Percentiles rank a stretch among this genome's conserved stretches.
Conservation (phyloP, 2,888 invertebrate species). For the Arrhopalites spinosus region DNA sequence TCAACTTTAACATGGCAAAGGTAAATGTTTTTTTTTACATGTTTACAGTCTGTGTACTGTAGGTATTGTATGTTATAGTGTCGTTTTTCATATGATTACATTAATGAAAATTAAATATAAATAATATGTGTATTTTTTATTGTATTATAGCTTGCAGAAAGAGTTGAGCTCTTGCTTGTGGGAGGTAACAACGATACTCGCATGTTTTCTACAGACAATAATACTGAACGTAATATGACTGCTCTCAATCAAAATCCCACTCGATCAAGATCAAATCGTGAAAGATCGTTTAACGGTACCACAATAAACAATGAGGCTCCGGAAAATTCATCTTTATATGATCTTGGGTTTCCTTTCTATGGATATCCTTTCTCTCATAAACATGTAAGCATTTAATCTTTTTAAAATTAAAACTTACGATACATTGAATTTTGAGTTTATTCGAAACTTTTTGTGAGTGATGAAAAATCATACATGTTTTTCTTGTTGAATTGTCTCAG, state of each 20-base stretch:
- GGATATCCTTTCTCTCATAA: neutral
- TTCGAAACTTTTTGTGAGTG: neutral
- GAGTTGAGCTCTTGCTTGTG: neutral
- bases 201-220: neutral
- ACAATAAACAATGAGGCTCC: neutral
- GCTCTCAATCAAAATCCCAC: neutral
- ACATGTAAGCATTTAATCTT: neutral
- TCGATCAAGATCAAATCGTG: neutral
- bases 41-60: neutral
- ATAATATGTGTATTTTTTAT: neutral
- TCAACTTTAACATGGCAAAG: conserved; percentile 3
- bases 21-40: neutral
- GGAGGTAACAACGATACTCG: neutral
- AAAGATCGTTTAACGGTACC: neutral
- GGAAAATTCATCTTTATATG: neutral
- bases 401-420: neutral
- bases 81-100: neutral
- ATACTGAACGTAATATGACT: neutral
- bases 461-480: neutral
- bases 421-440: neutral
- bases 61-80: neutral
- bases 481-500: neutral
- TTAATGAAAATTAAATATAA: neutral
- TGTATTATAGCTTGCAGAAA: neutral
- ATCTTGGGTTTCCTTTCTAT: neutral